phyloP scores from a whole-genome alignment of 2,888 invertebrate species.

The Leistus spinibarbis region DNA sequence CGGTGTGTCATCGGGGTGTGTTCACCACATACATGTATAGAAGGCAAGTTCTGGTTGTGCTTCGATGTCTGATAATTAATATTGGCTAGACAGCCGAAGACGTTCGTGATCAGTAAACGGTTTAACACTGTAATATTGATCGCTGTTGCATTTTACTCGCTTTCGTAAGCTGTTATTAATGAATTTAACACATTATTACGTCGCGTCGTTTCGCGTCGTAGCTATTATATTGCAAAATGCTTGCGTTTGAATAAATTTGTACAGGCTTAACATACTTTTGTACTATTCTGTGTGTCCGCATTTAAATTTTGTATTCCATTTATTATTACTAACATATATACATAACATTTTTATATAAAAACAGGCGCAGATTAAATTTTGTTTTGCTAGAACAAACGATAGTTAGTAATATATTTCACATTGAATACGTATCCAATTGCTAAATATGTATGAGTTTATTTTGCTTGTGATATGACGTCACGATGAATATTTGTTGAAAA shows the following conservation, averaged over 20 bases:
- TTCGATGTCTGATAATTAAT: slow-evolving; percentile 2
- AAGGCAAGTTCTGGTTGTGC: neutral
- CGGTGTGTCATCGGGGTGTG: neutral
- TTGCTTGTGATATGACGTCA: slow-evolving; percentile 27
- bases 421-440: too few relatives aligned
- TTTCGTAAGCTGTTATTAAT: neutral
- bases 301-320: too few relatives aligned
- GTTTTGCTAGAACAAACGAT: too few relatives aligned
- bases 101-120: slow-evolving; percentile 1
- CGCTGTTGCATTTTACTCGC: neutral
- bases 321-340: too few relatives aligned
- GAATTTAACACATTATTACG: neutral
- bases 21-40: neutral
- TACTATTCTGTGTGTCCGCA: neutral
- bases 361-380: too few relatives aligned
- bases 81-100: slow-evolving; percentile 5
- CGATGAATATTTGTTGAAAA: slow-evolving; percentile 8
- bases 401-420: too few relatives aligned
- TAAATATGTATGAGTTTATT: slow-evolving; percentile 37
- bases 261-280: neutral
- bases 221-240: neutral
- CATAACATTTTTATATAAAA: too few relatives aligned
- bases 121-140: neutral
- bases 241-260: neutral
- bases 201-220: too few relatives aligned